Percentiles rank a stretch among this genome's conserved stretches.
These are phyloP conservation scores for Mobula hypostoma DNA, from an alignment of 2,113 vertebrate species.

Conservation along the genomic window DNA sequence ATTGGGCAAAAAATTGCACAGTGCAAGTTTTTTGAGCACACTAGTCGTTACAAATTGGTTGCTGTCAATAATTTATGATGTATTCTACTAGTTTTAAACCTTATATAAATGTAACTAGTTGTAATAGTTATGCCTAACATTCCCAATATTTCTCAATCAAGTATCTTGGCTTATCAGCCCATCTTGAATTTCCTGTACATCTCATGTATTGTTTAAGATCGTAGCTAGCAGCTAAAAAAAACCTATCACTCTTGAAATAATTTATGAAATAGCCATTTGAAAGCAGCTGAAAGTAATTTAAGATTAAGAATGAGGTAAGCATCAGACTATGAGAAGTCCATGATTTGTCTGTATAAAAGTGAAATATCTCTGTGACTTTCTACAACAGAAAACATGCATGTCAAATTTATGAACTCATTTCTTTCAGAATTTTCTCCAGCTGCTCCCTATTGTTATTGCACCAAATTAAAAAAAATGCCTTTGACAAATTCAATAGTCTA, in stretches of 20 bases:
- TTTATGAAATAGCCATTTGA: background rate
- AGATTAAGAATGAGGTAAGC: background rate
- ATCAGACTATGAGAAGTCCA: background rate
- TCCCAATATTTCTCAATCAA: background rate
- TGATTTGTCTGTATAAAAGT: background rate
- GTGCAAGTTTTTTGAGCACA: no score
- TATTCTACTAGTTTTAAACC: background rate
- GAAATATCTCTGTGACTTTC: background rate
- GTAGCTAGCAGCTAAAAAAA: background rate
- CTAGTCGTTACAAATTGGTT: background rate
- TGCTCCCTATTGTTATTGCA: background rate
- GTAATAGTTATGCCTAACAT: background rate
- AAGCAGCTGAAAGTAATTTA: background rate
- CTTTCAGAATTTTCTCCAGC: background rate
- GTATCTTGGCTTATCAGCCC: background rate
- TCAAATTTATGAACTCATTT: background rate
- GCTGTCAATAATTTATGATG: background rate
- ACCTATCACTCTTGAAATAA: background rate
- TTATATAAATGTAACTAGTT: background rate
- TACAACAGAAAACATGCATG: background rate
- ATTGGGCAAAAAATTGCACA: no score
- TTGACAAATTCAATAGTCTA: background rate
- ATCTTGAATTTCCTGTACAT: background rate
- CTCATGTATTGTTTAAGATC: background rate
- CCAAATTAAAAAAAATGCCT: background rate